phyloP scores from a whole-genome alignment of 2,113 vertebrate genomes.

The Gallinago jamesoni region DNA sequence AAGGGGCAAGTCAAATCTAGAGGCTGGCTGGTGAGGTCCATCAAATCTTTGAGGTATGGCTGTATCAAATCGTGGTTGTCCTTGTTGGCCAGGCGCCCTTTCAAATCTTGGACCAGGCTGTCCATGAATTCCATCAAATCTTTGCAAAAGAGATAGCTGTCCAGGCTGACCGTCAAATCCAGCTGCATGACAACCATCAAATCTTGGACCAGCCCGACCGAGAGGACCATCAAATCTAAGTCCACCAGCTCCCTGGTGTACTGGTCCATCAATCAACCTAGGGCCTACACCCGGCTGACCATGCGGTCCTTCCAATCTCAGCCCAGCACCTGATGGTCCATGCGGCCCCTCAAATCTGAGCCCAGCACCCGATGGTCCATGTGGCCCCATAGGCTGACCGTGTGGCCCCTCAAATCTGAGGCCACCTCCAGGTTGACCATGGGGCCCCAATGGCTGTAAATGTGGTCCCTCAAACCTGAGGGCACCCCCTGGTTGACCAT shows the following conservation, averaged over 20 bases:
- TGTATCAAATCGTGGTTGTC: conserved; percentile 78
- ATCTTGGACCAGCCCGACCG: conserved; percentile 78
- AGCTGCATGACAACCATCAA: conserved; percentile 76
- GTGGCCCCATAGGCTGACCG: conserved; percentile 81
- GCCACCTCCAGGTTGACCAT: conserved; percentile 77
- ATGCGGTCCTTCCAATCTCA: conserved; percentile 79
- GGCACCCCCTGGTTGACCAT: conserved; percentile 80
- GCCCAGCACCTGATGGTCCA: conserved; percentile 73
- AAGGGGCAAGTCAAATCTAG: conserved; percentile 79
- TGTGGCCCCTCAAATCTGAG: conserved; percentile 81
- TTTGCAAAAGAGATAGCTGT: conserved; percentile 75
- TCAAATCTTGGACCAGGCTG: conserved; percentile 81
- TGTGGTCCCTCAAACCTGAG: conserved; percentile 84
- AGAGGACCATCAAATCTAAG: conserved; percentile 84
- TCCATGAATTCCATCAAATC: conserved; percentile 84
- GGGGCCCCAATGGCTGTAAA: conserved; percentile 78
- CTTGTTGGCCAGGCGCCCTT: conserved; percentile 78
- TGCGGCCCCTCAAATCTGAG: conserved; percentile 80
- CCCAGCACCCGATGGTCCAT: conserved; percentile 73
- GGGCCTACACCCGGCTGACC: conserved; percentile 79
- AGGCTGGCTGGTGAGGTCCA: conserved; percentile 76
- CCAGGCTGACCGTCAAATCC: conserved; percentile 82
- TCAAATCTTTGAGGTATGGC: conserved; percentile 81
- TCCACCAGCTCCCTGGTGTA: conserved; percentile 78
- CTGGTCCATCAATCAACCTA: conserved; percentile 78